phyloP scores from a whole-genome alignment of 2,888 invertebrate species.

The Euspilapteryx auroguttella region DNA sequence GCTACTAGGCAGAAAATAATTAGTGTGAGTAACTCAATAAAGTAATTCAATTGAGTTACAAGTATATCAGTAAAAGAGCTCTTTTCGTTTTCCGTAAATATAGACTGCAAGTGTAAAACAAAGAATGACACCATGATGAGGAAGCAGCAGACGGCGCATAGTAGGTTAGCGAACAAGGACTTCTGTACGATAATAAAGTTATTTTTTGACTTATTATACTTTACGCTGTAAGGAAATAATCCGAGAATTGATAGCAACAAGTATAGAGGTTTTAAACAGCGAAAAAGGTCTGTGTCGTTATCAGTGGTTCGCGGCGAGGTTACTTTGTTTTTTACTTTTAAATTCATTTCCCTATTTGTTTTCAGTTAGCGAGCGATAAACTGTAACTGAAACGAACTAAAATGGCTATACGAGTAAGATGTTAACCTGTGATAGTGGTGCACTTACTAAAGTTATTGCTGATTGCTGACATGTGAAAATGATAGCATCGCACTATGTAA shows the following conservation, averaged over 20 bases:
- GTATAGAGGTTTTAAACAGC: conserved; percentile 20
- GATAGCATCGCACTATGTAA: too few relatives aligned
- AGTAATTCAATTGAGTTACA: conserved; percentile 30
- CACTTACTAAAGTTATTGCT: too few relatives aligned
- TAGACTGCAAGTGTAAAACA: conserved; percentile 18
- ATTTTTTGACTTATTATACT: conserved; percentile 12
- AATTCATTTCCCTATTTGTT: too few relatives aligned
- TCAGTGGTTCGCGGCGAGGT: too few relatives aligned
- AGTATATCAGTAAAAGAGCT: conserved; percentile 19
- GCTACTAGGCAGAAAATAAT: conserved; percentile 16
- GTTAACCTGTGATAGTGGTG: too few relatives aligned
- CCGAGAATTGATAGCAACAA: conserved; percentile 16
- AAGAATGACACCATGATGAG: conserved; percentile 18
- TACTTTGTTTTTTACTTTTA: too few relatives aligned
- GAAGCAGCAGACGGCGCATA: conserved; percentile 18
- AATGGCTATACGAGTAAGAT: too few relatives aligned
- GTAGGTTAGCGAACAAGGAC: conserved; percentile 26
- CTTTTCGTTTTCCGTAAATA: conserved; percentile 15
- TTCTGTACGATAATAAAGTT: conserved; percentile 16
- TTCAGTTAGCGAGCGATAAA: too few relatives aligned
- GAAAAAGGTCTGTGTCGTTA: too few relatives aligned
- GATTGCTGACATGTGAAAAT: too few relatives aligned
- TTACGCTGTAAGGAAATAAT: conserved; percentile 21
- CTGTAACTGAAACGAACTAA: too few relatives aligned
- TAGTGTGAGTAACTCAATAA: conserved; percentile 20